A percentile compares a stretch with the other conserved stretches of the same genome.
Evolutionary conservation across 2,888 invertebrate species (phyloP).

Genomic region (Scaeva pyrastri): DNA sequence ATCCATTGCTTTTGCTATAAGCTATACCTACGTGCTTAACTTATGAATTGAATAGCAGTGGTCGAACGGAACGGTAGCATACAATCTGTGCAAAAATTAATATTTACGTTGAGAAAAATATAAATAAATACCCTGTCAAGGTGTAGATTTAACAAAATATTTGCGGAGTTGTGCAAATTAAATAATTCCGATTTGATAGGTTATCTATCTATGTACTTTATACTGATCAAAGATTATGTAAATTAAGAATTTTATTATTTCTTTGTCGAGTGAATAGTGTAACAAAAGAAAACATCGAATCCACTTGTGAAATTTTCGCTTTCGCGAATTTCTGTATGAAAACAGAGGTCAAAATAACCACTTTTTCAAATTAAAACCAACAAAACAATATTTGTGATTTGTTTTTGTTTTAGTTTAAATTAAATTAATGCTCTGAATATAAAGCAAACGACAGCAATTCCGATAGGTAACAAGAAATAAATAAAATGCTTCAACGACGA

Average conservation of each 20-base stretch:
- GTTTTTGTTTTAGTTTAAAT: conserved; percentile 35
- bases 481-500: conserved; percentile 54
- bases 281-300: conserved; percentile 24
- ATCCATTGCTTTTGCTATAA: conserved; percentile 69
- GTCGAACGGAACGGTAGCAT: conserved; percentile 47
- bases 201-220: background rate
- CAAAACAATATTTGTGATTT: conserved; percentile 35
- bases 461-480: conserved; percentile 33
- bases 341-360: conserved; percentile 39
- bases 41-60: conserved; percentile 62
- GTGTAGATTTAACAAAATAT: conserved; percentile 4
- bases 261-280: conserved; percentile 29
- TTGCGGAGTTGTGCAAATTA: conserved; percentile 27
- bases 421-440: conserved; percentile 57
- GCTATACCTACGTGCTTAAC: conserved; percentile 16
- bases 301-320: conserved; percentile 46
- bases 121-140: conserved; percentile 9
- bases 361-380: conserved; percentile 11
- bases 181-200: conserved; percentile 6
- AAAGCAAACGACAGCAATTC: conserved; percentile 39
- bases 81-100: conserved; percentile 31
- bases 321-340: conserved; percentile 29
- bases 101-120: conserved; percentile 30
- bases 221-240: conserved; percentile 38
- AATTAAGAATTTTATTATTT: conserved; percentile 24